These are phyloP conservation scores for Steinernema hermaphroditum DNA, from an alignment of 2,888 invertebrate species.

Conservation along the genomic window DNA sequence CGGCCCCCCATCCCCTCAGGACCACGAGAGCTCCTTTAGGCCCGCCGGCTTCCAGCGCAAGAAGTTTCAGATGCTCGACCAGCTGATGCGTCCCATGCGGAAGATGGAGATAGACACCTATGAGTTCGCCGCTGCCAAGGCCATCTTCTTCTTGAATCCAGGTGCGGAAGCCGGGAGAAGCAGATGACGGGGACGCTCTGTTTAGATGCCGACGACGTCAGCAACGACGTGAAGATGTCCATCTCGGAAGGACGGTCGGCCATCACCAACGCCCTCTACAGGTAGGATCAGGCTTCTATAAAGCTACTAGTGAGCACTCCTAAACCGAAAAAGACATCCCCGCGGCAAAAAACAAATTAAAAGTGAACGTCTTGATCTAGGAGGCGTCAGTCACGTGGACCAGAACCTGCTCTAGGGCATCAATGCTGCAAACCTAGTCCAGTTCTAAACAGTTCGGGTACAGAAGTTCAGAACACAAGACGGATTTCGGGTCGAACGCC, in stretches of 20 bases:
- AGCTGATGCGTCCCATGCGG: constrained; percentile 61
- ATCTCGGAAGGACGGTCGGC: constrained; percentile 54
- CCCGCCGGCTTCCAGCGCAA: constrained; percentile 51
- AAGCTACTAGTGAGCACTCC: no score
- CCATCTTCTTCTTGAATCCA: constrained; percentile 66
- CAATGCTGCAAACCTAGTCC: no score
- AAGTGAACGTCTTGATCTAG: no score
- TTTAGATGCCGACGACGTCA: constrained; percentile 64
- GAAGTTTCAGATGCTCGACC: constrained; percentile 63
- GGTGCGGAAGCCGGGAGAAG: constrained; percentile 45
- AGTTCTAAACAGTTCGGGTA: no score
- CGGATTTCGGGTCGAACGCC: no score
- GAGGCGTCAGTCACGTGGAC: no score
- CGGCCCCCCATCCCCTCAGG: background rate
- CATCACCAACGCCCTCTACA: constrained; percentile 63
- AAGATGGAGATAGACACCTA: constrained; percentile 59
- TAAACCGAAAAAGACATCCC: no score
- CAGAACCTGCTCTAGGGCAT: no score
- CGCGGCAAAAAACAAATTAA: no score
- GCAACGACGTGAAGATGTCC: constrained; percentile 44
- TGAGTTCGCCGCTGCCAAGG: constrained; percentile 65
- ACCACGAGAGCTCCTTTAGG: constrained; percentile 49
- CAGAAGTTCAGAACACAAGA: no score
- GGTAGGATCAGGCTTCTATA: constrained; percentile 37
- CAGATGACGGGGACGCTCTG: background rate